Evolutionary conservation across 1,140 invertebrate genomes (phyloP).

Genomic region (Spodoptera litura): DNA sequence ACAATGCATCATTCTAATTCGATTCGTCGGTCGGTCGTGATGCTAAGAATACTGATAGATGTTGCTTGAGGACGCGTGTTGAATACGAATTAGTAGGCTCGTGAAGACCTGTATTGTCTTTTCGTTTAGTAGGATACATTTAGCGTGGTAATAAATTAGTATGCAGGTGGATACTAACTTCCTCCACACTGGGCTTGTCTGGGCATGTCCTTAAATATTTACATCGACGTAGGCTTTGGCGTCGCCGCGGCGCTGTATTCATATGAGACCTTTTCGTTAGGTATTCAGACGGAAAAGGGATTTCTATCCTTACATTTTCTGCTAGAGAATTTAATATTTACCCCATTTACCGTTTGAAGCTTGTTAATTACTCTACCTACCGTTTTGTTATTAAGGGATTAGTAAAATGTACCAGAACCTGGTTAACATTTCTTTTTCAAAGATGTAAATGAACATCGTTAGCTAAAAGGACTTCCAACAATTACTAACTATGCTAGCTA

Average conservation of each 20-base stretch:
- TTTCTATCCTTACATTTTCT: conserved; percentile 19
- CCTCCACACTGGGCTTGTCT: conserved; percentile 67
- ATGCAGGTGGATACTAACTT: conserved; percentile 69
- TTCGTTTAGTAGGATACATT: conserved; percentile 60
- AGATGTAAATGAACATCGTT: too few species aligned
- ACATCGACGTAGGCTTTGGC: conserved; percentile 55
- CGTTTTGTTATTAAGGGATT: not conserved
- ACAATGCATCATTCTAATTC: conserved; percentile 80
- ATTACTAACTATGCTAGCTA: not conserved
- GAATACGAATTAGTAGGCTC: conserved; percentile 38
- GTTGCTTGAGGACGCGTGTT: conserved; percentile 56
- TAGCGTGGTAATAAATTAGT: conserved; percentile 71
- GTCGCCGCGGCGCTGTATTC: conserved; percentile 15
- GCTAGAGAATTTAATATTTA: conserved; percentile 15
- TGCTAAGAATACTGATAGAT: conserved; percentile 72
- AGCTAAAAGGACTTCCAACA: not conserved
- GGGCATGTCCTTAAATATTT: conserved; percentile 70
- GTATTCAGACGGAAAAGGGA: conserved; percentile 41
- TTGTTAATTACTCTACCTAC: conserved; percentile 18
- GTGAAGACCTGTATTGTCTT: conserved; percentile 44
- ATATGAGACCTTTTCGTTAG: conserved; percentile 47
- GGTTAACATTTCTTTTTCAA: too few species aligned
- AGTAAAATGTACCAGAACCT: not conserved
- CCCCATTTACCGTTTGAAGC: conserved; percentile 8
- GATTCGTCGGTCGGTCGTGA: conserved; percentile 58